Percentiles rank a stretch among this genome's conserved stretches.
Conservation (phyloP, 2,888 invertebrate species). For the Drosophila antonietae region DNA sequence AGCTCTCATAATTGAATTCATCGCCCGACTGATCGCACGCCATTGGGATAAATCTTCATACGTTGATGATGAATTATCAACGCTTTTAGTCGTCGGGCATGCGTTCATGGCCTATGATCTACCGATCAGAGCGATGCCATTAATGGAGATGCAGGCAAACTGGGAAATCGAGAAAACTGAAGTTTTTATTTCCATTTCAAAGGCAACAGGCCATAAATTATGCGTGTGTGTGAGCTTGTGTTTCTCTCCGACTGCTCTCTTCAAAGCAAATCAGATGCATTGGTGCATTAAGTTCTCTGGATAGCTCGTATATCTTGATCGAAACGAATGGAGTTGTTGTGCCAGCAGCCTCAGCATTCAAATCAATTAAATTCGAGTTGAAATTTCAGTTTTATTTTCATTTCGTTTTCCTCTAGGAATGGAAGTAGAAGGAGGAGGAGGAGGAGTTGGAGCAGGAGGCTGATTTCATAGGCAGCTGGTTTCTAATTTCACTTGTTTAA, state of each 20-base stretch:
- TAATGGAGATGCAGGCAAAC: conserved; percentile 37
- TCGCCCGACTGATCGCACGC: conserved; percentile 17
- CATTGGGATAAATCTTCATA: conserved; percentile 21
- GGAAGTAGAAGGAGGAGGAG: neutral
- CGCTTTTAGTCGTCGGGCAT: conserved; percentile 40
- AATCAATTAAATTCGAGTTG: conserved; percentile 12
- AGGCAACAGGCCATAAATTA: conserved; percentile 66
- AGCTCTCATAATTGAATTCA: conserved; percentile 52
- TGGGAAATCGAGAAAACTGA: conserved; percentile 37
- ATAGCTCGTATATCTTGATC: conserved; percentile 42
- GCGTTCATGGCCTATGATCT: conserved; percentile 22
- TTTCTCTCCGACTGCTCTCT: conserved; percentile 1
- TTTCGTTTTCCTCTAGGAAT: neutral
- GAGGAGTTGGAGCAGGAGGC: neutral
- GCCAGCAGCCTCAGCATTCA: conserved; percentile 3
- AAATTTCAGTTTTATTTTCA: conserved; percentile 5
- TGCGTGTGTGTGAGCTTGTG: conserved; percentile 16
- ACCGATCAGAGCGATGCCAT: conserved; percentile 50
- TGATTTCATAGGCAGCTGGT: no score
- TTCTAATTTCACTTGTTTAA: conserved; percentile 21
- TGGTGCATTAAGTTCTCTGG: conserved; percentile 47
- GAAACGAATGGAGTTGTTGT: conserved; percentile 45
- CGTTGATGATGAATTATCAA: conserved; percentile 55
- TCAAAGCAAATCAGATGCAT: conserved; percentile 15
- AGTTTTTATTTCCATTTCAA: conserved; percentile 20